These are phyloP conservation scores for Drosophila pseudotalamancana DNA, from an alignment of 2,888 invertebrate species.

Conservation along the genomic window DNA sequence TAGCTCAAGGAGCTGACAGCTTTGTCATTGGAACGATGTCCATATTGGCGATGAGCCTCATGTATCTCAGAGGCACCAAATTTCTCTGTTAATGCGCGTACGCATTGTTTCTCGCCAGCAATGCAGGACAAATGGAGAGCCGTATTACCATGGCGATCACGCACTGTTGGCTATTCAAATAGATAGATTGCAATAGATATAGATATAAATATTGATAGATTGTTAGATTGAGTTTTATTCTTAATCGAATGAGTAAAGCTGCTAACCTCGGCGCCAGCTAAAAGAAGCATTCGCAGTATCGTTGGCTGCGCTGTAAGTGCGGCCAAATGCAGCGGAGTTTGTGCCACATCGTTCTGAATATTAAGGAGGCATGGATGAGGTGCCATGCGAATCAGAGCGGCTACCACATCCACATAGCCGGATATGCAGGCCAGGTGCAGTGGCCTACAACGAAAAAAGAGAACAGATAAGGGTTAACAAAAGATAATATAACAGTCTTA, in stretches of 20 bases:
- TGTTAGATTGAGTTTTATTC: background rate
- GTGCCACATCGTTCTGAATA: slow-evolving; percentile 91
- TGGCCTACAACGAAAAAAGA: slow-evolving; percentile 87
- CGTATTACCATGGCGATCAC: slow-evolving; percentile 93
- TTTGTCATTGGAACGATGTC: slow-evolving; percentile 83
- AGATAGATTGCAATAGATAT: background rate
- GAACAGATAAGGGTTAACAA: background rate
- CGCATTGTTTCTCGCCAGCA: slow-evolving; percentile 88
- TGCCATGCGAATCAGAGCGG: slow-evolving; percentile 90
- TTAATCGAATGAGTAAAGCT: no score
- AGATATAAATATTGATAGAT: slow-evolving; percentile 1
- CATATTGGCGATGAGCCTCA: slow-evolving; percentile 83
- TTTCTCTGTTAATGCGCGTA: slow-evolving; percentile 90
- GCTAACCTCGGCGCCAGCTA: slow-evolving; percentile 89
- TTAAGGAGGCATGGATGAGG: slow-evolving; percentile 91
- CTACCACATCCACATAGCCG: slow-evolving; percentile 89
- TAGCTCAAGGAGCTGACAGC: slow-evolving; percentile 78
- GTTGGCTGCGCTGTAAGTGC: slow-evolving; percentile 90
- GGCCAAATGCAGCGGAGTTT: slow-evolving; percentile 94
- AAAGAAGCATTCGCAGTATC: slow-evolving; percentile 90
- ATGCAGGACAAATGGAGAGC: slow-evolving; percentile 93
- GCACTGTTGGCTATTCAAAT: slow-evolving; percentile 86
- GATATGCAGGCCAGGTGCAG: slow-evolving; percentile 94
- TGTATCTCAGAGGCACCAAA: slow-evolving; percentile 85
- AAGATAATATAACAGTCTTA: background rate